Evolutionary conservation across 2,113 vertebrate genomes (phyloP).

Genomic region (Uria aalge): DNA sequence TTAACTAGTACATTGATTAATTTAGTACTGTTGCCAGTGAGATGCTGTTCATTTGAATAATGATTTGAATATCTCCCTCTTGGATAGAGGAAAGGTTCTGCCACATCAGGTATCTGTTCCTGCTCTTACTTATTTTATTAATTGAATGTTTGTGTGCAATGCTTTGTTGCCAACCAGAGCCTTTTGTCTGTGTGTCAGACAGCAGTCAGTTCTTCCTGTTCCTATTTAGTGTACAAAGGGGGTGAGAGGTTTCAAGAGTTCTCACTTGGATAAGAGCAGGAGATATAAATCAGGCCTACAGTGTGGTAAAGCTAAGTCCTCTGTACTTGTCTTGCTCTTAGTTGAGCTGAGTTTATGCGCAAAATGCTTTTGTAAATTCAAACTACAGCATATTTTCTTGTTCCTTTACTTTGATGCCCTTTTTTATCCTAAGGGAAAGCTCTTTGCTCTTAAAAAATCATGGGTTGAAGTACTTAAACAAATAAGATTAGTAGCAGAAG

Average conservation of each 20-base stretch:
- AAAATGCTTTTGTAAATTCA: not conserved
- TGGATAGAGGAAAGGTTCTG: not conserved
- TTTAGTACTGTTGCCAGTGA: not conserved
- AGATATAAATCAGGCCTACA: not conserved
- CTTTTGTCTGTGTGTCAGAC: not conserved
- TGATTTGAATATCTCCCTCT: not conserved
- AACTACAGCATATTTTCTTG: not conserved
- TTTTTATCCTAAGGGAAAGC: not conserved
- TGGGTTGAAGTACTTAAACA: not conserved
- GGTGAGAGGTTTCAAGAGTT: not conserved
- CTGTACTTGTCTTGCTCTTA: not conserved
- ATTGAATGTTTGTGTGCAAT: not conserved
- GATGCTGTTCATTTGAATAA: not conserved
- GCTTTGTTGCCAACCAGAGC: not conserved
- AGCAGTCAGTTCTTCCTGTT: not conserved
- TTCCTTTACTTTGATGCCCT: not conserved
- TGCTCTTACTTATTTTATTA: not conserved
- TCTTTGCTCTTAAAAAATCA: not conserved
- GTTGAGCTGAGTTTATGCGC: not conserved
- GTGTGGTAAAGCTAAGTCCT: not conserved
- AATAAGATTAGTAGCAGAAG: not conserved
- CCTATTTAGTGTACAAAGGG: not conserved
- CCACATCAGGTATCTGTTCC: not conserved
- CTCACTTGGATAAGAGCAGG: not conserved
- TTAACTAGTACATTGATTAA: not conserved